Percentiles rank a stretch among this genome's conserved stretches.
phyloP scores from a whole-genome alignment of 2,113 vertebrate species.

The Cavia aperea region DNA sequence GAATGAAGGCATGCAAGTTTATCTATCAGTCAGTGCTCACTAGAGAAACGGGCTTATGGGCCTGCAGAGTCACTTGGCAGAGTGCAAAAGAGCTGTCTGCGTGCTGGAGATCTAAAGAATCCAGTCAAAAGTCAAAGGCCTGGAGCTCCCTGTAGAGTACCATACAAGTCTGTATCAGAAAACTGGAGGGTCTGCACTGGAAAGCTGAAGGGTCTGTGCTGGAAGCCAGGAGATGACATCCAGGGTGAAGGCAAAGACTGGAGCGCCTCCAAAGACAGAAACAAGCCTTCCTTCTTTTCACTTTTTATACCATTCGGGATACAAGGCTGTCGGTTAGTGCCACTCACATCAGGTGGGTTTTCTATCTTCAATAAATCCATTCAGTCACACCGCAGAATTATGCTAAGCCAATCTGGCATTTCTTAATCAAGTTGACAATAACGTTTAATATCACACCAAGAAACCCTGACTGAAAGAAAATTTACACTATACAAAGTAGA shows the following conservation, averaged over 20 bases:
- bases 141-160: background rate
- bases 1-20: background rate
- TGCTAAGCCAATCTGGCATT: background rate
- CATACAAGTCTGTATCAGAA: background rate
- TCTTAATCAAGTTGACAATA: background rate
- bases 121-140: background rate
- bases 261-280: background rate
- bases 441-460: background rate
- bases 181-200: background rate
- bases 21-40: background rate
- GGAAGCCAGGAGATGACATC: background rate
- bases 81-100: background rate
- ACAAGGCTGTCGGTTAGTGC: background rate
- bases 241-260: background rate
- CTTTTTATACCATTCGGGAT: background rate
- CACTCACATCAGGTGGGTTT: background rate
- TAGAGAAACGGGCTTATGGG: background rate
- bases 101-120: background rate
- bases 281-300: background rate
- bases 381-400: background rate
- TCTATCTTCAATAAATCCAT: background rate
- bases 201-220: background rate
- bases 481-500: background rate
- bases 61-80: background rate
- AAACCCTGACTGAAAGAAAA: constrained; percentile 7